Evolutionary conservation across 2,113 vertebrate species (phyloP).

Genomic region (Platysteira castanea): DNA sequence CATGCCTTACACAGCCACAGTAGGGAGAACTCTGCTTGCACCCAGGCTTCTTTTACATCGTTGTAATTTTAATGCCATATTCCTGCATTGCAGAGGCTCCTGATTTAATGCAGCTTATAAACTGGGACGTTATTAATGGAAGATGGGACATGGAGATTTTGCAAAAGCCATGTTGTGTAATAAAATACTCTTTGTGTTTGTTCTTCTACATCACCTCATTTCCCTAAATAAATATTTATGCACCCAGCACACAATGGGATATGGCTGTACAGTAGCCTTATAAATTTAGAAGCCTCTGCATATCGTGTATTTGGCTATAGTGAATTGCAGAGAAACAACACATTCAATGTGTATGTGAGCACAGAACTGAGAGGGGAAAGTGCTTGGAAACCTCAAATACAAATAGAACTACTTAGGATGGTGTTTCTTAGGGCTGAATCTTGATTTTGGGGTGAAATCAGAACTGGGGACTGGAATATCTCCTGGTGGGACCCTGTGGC

Average conservation of each 20-base stretch:
- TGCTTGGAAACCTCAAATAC: not conserved
- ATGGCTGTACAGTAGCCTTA: not conserved
- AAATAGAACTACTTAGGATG: not conserved
- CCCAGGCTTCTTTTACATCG: not conserved
- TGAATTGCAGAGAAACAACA: not conserved
- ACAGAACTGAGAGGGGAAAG: not conserved
- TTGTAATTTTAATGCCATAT: constrained; percentile 11
- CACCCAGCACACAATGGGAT: not conserved
- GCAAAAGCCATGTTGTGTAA: constrained; percentile 15
- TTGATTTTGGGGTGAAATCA: not conserved
- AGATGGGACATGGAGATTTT: constrained; percentile 36
- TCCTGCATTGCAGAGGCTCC: constrained; percentile 63
- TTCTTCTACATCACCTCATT: constrained; percentile 18
- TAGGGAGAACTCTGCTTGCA: not conserved
- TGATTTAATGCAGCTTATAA: constrained; percentile 62
- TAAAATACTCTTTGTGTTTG: constrained; percentile 47
- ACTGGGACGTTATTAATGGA: constrained; percentile 39
- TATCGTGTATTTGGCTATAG: not conserved
- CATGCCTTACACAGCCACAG: not conserved
- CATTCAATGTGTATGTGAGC: not conserved
- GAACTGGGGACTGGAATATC: fast-evolving
- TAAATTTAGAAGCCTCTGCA: not conserved
- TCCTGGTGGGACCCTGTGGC: not conserved
- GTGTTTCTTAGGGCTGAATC: not conserved
- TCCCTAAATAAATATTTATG: constrained; percentile 62